Base-by-base conservation (phyloP, 2,888 invertebrate genomes). In the Mellilla xanthometata region DNA sequence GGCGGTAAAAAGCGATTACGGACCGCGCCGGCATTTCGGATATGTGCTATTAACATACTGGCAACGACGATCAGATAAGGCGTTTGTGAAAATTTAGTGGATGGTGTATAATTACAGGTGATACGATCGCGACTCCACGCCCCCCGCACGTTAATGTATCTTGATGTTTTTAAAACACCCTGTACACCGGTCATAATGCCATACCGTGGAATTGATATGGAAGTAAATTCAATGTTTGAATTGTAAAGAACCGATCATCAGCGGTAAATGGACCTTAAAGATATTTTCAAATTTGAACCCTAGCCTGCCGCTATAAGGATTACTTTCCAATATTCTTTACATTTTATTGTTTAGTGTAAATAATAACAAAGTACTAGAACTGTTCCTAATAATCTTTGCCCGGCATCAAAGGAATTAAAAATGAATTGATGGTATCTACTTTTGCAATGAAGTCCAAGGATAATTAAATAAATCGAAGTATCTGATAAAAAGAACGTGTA, bases 71-170 rank as follows among this genome's bases (percentile, higher is more conserved):
- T 85, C 84, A 60, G 84, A 85, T 85, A 84, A 75, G 61, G 63
- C 56, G 76, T 80, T 81, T 82, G 84, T 78, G 81, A 77, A 83
- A 84, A 85, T 82, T 84, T 83, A 76, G 81, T 82, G 77, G 73
- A 80, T 72, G 74, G 76, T 68, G 62, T 76, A 75, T 81, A 84
- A 84, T 84, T 83, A 83, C 79, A 63, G 70, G 57, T 44, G 83
- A 84, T 84, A 83, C 59, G 54, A 83, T 83, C 83, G 60, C 54
- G 56, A 60, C 62, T 72, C 67, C 75, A 79, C 82, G 76, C 83
- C 84, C 64, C 60, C 74, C 50, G 61, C 58, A 50, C 57, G 62
- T 66, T 73, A 72, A 71, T 69, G 63, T 65, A 65, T 59, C 65
- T 65, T 53, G 30, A 28, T 42, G 28, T 67, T 66, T 59, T n/a